Evolutionary conservation across 1,140 invertebrate genomes (phyloP), one percentile per base, ranked within the genome.

Genomic region (Drosophila murphyi): DNA sequence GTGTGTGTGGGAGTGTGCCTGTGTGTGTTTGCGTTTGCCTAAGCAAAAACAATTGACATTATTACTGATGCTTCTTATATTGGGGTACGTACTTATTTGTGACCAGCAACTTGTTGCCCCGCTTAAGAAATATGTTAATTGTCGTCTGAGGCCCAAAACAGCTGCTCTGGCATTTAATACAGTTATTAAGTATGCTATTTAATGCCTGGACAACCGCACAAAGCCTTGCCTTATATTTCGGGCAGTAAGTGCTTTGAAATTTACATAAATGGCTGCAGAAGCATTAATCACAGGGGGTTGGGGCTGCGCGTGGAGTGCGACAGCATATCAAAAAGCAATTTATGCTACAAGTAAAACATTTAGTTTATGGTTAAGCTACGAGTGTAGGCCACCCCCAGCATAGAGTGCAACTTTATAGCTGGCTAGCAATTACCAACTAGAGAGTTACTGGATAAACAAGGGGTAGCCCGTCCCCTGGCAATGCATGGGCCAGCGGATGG

Each of bases 281-380:
- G 12, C 50, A 67, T 50, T 28, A 55, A 47, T 35, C n/a, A 20
- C 28, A n/a, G 5, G 37, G 37, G 39, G 39, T 3, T 60, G 8
- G 47, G 8, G 5, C 4, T n/a, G 12, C 10, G n/a, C 10, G 39
- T 43, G 10, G 4, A 43, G 39, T 43, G 39, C 12, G 50, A 28
- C 20, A 37, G 48, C 68, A 76, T 72, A 76, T 76, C 68, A 65
- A 76, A 71, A 64, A 72, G 34, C 60, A 76, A 76, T 76, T 76
- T 72, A 76, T 76, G 68, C 68, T 76, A 56, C 59, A 74, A 87
- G 83, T 86, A 82, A 88, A 86, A 86, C 77, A 80, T 87, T 87
- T 87, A 83, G 68, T 77, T 87, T 76, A 76, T 67, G 68, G 39
- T 47, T 59, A 51, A 67, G 71, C 63, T 60, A 35, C 54, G 8